Conservation (phyloP, 2,113 vertebrate species). For the Paramisgurnus dabryanus region DNA sequence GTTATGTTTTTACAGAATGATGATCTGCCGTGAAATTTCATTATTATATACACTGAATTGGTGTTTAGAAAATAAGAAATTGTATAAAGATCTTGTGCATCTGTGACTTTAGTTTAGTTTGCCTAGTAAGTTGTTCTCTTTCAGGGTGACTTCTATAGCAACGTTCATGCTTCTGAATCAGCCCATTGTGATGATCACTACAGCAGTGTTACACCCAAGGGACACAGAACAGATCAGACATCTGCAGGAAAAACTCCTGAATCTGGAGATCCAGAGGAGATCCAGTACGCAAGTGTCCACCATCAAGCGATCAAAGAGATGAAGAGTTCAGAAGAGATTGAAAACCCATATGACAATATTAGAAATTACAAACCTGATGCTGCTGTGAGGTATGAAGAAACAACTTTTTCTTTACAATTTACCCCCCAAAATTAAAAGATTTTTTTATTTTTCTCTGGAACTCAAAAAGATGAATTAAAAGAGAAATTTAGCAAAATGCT, state of each 20-base stretch:
- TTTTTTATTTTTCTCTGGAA: too few relatives aligned
- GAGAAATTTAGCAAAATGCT: too few relatives aligned
- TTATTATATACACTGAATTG: too few relatives aligned
- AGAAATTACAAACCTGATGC: neutral
- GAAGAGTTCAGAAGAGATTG: neutral
- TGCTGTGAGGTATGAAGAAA: neutral
- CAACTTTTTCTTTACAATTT: neutral
- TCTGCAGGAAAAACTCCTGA: too few relatives aligned
- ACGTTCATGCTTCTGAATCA: neutral
- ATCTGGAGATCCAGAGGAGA: neutral
- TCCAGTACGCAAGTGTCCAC: neutral
- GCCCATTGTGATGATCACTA: neutral
- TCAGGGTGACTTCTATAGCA: constrained; percentile 3
- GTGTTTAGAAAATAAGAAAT: too few relatives aligned
- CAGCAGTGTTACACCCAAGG: neutral
- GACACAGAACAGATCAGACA: neutral
- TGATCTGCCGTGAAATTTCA: too few relatives aligned
- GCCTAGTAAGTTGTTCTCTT: neutral
- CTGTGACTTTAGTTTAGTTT: too few relatives aligned
- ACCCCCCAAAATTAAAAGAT: too few relatives aligned
- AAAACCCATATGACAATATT: neutral
- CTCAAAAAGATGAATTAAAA: too few relatives aligned
- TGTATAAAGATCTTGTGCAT: too few relatives aligned
- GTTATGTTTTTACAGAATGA: too few relatives aligned
- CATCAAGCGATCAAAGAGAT: neutral